Evolutionary conservation across 2,797 vertebrate genomes (phyloP).

Genomic region (Vespertilio murinus): DNA sequence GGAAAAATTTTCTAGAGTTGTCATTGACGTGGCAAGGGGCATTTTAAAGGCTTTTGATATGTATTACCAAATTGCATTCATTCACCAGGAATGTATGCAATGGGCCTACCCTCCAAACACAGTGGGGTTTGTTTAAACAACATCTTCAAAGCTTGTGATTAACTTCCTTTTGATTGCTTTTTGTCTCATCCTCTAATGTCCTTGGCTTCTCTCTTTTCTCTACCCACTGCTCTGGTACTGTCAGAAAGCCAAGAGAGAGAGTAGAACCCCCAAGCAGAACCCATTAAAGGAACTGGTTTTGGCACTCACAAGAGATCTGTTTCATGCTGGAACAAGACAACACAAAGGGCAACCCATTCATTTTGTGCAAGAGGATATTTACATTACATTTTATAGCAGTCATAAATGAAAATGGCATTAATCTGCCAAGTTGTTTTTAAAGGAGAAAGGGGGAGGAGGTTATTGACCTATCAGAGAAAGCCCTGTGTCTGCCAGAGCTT

Average conservation of each 20-base stretch:
- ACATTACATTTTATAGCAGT: constrained; percentile 56
- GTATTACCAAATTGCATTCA: constrained; percentile 10
- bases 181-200: constrained; percentile 17
- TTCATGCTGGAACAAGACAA: constrained; percentile 62
- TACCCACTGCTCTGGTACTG: constrained; percentile 35
- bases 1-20: constrained; percentile 16
- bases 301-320: constrained; percentile 73
- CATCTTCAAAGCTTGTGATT: constrained; percentile 50
- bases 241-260: constrained; percentile 53
- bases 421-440: constrained; percentile 79
- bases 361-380: constrained; percentile 71
- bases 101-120: background rate
- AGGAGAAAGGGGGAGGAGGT: constrained; percentile 67
- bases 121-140: constrained; percentile 52
- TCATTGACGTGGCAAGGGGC: background rate
- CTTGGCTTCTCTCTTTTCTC: constrained; percentile 32
- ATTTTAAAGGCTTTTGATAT: constrained; percentile 43
- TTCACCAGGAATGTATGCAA: background rate
- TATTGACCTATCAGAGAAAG: constrained; percentile 73
- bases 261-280: constrained; percentile 48
- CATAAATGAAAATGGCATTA: constrained; percentile 74
- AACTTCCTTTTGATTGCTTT: constrained; percentile 56
- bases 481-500: constrained; percentile 68
- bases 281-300: constrained; percentile 62
- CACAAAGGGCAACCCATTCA: constrained; percentile 73